These are phyloP conservation scores for Pelosia muscerda DNA, from an alignment of 2,888 invertebrate genomes.

Conservation along the genomic window DNA sequence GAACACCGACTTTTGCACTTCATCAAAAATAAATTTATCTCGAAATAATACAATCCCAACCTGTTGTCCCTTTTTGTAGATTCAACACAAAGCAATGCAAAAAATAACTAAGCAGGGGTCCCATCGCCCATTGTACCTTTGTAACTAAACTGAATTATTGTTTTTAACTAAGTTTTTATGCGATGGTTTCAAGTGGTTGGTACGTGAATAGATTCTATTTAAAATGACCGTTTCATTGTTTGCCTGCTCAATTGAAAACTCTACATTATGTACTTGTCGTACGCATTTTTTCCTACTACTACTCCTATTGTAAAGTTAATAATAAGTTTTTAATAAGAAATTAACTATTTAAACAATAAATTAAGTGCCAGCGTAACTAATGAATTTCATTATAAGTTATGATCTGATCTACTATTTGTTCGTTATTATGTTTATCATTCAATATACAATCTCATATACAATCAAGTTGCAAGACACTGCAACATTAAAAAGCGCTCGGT, in stretches of 20 bases:
- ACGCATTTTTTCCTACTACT: slow-evolving; percentile 39
- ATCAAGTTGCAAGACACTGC: no score
- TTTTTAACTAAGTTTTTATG: slow-evolving; percentile 72
- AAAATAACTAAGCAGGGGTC: slow-evolving; percentile 62
- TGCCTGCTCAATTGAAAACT: slow-evolving; percentile 50
- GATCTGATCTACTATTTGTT: no score
- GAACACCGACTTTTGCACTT: slow-evolving; percentile 83
- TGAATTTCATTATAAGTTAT: not conserved
- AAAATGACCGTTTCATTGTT: slow-evolving; percentile 60
- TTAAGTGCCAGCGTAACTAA: not conserved
- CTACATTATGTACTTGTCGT: slow-evolving; percentile 49
- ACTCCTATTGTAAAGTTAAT: slow-evolving; percentile 32
- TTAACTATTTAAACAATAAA: slow-evolving; percentile 14
- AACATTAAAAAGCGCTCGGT: no score
- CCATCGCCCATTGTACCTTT: slow-evolving; percentile 66
- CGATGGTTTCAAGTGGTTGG: slow-evolving; percentile 68
- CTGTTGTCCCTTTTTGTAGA: slow-evolving; percentile 70
- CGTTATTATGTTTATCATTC: no score
- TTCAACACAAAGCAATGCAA: slow-evolving; percentile 58
- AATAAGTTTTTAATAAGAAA: slow-evolving; percentile 31
- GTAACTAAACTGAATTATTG: slow-evolving; percentile 76
- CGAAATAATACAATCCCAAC: slow-evolving; percentile 74
- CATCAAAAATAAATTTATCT: slow-evolving; percentile 85
- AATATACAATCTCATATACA: no score
- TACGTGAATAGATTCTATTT: slow-evolving; percentile 65